A percentile compares a stretch with the other conserved stretches of the same genome.
Conservation (phyloP, 2,113 vertebrate species). For the Catagonus wagneri region DNA sequence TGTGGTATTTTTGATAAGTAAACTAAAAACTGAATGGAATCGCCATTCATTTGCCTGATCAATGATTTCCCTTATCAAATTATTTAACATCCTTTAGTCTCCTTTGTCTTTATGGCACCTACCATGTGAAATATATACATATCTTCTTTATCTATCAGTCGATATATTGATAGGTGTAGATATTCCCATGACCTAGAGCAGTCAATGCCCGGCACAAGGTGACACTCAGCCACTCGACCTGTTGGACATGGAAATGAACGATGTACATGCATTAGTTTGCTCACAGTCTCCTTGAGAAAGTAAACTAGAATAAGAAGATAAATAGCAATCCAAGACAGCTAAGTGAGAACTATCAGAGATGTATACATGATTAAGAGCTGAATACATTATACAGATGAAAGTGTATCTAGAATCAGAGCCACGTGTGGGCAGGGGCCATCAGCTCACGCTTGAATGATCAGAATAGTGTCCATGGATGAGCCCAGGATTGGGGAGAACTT, state of each 20-base stretch:
- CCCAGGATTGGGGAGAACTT: neutral
- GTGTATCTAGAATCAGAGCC: neutral
- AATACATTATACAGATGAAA: neutral
- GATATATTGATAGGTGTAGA: too few species aligned
- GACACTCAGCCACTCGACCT: neutral
- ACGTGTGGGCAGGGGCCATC: too few species aligned
- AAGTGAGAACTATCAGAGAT: neutral
- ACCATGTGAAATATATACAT: neutral
- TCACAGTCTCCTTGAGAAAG: neutral
- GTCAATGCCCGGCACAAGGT: neutral
- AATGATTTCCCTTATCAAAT: neutral
- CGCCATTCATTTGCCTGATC: neutral
- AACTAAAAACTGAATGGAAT: neutral
- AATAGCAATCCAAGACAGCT: neutral
- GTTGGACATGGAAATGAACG: neutral
- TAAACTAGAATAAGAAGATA: neutral
- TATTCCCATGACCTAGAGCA: neutral
- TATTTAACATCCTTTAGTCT: neutral
- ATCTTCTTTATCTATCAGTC: neutral
- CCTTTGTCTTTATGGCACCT: neutral
- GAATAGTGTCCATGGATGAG: neutral
- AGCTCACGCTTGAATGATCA: neutral
- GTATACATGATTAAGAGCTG: neutral
- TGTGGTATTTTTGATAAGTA: slow-evolving; percentile 14
- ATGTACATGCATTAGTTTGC: neutral